Base-by-base conservation (phyloP, 2,113 vertebrate genomes). In the Ranitomeya variabilis region DNA sequence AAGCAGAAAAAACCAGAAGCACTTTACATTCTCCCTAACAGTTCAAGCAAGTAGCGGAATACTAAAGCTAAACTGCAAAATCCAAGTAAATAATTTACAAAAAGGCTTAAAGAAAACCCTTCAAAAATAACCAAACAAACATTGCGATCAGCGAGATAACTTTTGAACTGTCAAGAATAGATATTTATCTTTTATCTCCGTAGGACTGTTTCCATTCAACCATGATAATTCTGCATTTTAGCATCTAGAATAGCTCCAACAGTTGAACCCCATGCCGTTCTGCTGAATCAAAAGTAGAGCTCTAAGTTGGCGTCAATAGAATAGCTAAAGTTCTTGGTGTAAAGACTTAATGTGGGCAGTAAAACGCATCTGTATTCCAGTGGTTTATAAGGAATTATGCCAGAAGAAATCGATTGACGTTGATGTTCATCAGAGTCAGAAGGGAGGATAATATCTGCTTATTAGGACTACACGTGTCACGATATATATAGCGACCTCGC, bases 181-280 rank as follows among this genome's bases (percentile, higher is more conserved):
- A 16, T 10, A 67, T 67, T 57, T 67, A 77, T 79, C 45, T 21
- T 55, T 54, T 55, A 52, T 55, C 5, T 55, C 37, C 23, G 51
- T 78, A 78, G 26, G 67, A 7, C 6, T 6, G 64, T 8, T 67
- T 23, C 21, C 18, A 64, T 6, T 21, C 21, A 19, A 19, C 5
- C 62, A 21, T 64, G 21, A 64, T 7, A 64, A 2, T 16, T 13
- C 59, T 16, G 59, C 15, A 64, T 64, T 67, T 67, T 10, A 67
- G 7, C 23, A 14, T 26, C 67, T 15, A 71, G 4, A 71, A n/a
- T 19, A 64, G 62, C 62, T 19, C 19, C 5, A 31, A 13, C 11
- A 19, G 2, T 14, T 1, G 23, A 26, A n/a, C 3, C 0, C 0
- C n/a, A 45, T 12, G 3, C 12, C 0, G 12, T 5, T 14, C 23